Evolutionary conservation across 2,113 vertebrate genomes (phyloP).

Genomic region (Columba janthina): DNA sequence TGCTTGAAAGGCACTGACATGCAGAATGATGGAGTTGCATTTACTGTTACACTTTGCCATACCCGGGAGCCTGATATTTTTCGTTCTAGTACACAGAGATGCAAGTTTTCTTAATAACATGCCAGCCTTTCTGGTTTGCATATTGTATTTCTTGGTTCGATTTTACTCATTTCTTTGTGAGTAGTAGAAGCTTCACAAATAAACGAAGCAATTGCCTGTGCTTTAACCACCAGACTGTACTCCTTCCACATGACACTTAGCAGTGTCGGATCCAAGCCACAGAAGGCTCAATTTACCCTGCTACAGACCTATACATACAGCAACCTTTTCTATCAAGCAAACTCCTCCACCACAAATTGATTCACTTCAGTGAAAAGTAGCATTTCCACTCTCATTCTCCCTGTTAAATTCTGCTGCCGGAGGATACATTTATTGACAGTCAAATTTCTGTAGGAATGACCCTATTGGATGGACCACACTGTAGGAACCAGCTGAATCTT

Average conservation of each 20-base stretch:
- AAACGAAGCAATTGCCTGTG: neutral
- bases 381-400: neutral
- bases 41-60: neutral
- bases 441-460: neutral
- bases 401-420: neutral
- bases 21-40: neutral
- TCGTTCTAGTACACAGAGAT: neutral
- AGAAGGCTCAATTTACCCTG: neutral
- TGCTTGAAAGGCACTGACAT: neutral
- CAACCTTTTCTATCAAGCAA: neutral
- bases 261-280: neutral
- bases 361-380: neutral
- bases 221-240: neutral
- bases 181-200: neutral
- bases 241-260: neutral
- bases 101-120: neutral
- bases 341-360: neutral
- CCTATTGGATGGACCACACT: neutral
- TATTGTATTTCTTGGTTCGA: neutral
- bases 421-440: neutral
- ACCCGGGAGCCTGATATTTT: neutral
- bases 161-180: neutral
- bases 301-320: neutral
- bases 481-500: neutral
- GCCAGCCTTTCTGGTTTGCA: constrained; percentile 2